Conservation (phyloP, 2,888 invertebrate species). For the Acholoe squamosa region DNA sequence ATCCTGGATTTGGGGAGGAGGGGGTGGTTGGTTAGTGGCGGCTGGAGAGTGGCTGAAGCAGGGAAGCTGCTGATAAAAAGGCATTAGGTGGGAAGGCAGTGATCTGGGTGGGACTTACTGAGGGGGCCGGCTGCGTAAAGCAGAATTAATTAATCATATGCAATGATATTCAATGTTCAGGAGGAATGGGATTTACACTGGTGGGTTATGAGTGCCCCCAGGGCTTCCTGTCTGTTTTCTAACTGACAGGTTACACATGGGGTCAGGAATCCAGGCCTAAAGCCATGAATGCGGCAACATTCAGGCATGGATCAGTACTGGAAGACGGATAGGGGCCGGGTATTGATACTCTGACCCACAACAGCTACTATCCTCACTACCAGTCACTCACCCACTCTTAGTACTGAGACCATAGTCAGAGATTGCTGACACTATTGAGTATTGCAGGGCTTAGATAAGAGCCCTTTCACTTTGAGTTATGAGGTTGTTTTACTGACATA, state of each 20-base stretch:
- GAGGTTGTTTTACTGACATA: not conserved
- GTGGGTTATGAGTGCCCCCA: conserved; percentile 17
- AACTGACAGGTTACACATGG: conserved; percentile 19
- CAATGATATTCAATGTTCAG: conserved; percentile 51
- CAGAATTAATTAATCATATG: conserved; percentile 61
- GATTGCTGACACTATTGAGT: not conserved
- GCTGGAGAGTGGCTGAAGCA: not conserved
- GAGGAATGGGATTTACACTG: not conserved
- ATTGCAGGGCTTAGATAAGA: not conserved
- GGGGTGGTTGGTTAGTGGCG: no score
- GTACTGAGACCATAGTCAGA: not conserved
- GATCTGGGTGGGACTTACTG: conserved; percentile 24
- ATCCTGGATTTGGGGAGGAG: not conserved
- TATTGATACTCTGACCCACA: conserved; percentile 23
- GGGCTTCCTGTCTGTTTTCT: not conserved
- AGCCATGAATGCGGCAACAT: conserved; percentile 57
- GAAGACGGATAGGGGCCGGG: conserved; percentile 48
- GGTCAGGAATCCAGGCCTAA: conserved; percentile 48
- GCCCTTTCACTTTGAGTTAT: not conserved
- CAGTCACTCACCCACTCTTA: not conserved
- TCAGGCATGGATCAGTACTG: conserved; percentile 37
- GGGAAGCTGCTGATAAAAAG: conserved; percentile 36
- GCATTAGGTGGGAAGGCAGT: conserved; percentile 39
- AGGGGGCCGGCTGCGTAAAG: not conserved
- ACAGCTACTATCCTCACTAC: not conserved